Evolutionary conservation across 2,797 vertebrate genomes (phyloP).

Genomic region (Lepilemur septentrionalis): DNA sequence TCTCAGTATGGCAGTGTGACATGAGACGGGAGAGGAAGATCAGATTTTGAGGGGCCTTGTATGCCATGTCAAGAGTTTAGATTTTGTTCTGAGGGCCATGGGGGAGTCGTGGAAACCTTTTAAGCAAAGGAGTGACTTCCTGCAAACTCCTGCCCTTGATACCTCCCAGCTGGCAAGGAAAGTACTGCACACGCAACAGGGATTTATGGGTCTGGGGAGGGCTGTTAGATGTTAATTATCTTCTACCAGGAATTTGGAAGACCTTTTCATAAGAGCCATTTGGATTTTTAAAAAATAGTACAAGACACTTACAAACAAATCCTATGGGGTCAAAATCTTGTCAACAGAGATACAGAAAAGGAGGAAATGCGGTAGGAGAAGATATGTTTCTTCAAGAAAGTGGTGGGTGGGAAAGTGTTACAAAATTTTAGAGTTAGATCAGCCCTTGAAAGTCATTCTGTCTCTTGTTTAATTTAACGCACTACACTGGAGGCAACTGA

Average conservation of each 20-base stretch:
- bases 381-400: background rate
- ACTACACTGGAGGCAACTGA: background rate
- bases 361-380: background rate
- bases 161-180: background rate
- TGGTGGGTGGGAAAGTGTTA: background rate
- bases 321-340: background rate
- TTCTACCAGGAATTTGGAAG: conserved; percentile 14
- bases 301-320: conserved; percentile 27
- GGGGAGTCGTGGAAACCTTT: background rate
- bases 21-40: background rate
- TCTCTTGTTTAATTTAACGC: background rate
- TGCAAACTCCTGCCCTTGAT: background rate
- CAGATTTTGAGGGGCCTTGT: background rate
- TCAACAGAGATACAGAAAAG: background rate
- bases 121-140: background rate
- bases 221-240: background rate
- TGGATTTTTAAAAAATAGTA: background rate
- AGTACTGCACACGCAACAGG: background rate
- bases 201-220: background rate
- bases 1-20: background rate
- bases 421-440: background rate
- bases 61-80: background rate
- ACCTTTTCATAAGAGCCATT: background rate
- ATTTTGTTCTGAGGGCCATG: background rate
- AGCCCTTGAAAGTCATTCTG: background rate